These are phyloP conservation scores for Nezara viridula DNA, from an alignment of 2,888 invertebrate species.

Conservation along the genomic window DNA sequence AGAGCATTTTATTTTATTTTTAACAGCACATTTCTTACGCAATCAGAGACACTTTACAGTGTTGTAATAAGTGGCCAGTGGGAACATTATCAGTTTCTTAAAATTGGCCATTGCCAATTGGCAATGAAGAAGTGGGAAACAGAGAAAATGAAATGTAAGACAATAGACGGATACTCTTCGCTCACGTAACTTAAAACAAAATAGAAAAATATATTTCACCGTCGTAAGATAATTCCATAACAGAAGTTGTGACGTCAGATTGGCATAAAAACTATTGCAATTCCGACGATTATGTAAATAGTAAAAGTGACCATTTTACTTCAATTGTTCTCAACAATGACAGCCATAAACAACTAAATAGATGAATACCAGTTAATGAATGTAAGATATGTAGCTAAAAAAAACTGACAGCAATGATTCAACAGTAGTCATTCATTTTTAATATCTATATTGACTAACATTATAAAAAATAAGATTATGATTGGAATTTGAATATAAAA, in stretches of 20 bases:
- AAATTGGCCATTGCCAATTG: neutral
- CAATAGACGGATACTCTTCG: neutral
- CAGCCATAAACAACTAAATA: no score
- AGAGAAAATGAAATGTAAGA: neutral
- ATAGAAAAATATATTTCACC: neutral
- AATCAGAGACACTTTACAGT: neutral
- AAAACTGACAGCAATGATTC: no score
- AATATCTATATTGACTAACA: no score
- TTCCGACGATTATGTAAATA: neutral
- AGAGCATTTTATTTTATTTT: no score
- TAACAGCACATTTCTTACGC: neutral
- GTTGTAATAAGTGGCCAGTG: neutral
- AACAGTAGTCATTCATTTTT: no score
- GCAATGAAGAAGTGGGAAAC: neutral
- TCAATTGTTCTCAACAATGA: neutral
- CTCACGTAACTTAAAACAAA: neutral
- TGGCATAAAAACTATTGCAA: neutral
- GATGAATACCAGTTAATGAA: no score
- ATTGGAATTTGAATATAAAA: no score
- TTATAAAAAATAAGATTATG: no score
- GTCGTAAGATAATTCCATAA: neutral
- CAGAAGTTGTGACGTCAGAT: neutral
- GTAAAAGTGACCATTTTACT: neutral
- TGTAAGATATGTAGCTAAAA: no score
- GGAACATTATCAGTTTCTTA: neutral